A percentile compares a stretch with the other conserved stretches of the same genome.
Evolutionary conservation across 2,888 invertebrate species (phyloP).

Genomic region (Conops quadrifasciatus): DNA sequence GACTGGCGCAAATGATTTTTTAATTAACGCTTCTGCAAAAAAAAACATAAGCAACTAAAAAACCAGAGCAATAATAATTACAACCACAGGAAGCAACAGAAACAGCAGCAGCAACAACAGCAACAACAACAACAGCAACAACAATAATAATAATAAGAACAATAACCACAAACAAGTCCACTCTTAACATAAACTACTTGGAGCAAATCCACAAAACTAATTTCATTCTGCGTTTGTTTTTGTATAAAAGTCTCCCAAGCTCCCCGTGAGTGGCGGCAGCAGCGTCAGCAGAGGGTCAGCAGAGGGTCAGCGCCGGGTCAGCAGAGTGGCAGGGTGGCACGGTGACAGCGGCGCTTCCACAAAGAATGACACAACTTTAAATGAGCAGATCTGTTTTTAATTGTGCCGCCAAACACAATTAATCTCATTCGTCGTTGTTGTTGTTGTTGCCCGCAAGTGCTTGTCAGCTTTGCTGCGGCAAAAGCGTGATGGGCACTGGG

Average conservation of each 20-base stretch:
- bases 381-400: conserved; percentile 45
- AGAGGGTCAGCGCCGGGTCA: too few species aligned
- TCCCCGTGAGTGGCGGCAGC: not conserved
- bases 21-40: conserved; percentile 6
- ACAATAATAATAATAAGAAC: not conserved
- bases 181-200: not conserved
- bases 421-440: conserved; percentile 27
- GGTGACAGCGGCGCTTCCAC: not conserved
- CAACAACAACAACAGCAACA: not conserved
- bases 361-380: conserved; percentile 40
- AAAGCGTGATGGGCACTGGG: too few species aligned
- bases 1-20: conserved; percentile 17
- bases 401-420: conserved; percentile 41
- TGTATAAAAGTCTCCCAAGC: not conserved
- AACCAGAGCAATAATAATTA: conserved; percentile 2
- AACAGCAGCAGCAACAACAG: conserved; percentile 5
- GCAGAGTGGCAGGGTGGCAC: not conserved
- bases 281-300: not conserved
- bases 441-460: not conserved
- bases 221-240: not conserved
- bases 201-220: conserved; percentile 4
- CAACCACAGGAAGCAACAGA: not conserved
- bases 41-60: not conserved
- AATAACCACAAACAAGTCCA: too few species aligned
- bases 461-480: not conserved